Evolutionary conservation across 2,888 invertebrate genomes (phyloP).

Genomic region (Abrostola tripartita): DNA sequence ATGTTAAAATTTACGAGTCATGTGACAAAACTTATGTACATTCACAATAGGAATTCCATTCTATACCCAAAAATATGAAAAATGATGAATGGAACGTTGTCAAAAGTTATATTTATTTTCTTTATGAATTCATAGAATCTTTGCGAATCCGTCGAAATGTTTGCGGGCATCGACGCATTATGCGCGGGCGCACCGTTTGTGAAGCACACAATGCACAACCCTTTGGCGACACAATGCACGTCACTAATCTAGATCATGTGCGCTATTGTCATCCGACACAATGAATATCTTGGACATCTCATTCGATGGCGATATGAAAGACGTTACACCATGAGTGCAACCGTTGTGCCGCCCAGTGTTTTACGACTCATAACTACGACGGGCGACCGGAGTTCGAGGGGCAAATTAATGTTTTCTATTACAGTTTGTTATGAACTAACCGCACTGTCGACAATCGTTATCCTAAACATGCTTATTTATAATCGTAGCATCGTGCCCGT

Average conservation of each 20-base stretch:
- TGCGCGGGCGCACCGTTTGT: slow-evolving; percentile 63
- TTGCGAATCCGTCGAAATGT: slow-evolving; percentile 65
- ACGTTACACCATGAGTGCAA: slow-evolving; percentile 44
- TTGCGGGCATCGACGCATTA: slow-evolving; percentile 64
- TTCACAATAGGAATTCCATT: slow-evolving; percentile 37
- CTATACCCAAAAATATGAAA: slow-evolving; percentile 41
- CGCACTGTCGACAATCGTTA: slow-evolving; percentile 77
- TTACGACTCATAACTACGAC: slow-evolving; percentile 21
- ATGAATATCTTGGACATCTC: slow-evolving; percentile 65
- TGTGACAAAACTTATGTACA: slow-evolving; percentile 19
- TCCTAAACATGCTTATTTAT: slow-evolving; percentile 86
- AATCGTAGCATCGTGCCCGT: slow-evolving; percentile 76
- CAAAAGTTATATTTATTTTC: slow-evolving; percentile 73
- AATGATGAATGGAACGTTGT: slow-evolving; percentile 57
- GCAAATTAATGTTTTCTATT: slow-evolving; percentile 53
- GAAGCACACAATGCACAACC: slow-evolving; percentile 73
- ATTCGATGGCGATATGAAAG: slow-evolving; percentile 74
- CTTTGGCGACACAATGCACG: slow-evolving; percentile 78
- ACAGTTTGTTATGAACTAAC: slow-evolving; percentile 51
- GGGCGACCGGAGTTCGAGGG: slow-evolving; percentile 27
- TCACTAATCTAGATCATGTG: slow-evolving; percentile 81
- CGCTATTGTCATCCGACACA: slow-evolving; percentile 63
- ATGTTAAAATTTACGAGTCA: slow-evolving; percentile 23
- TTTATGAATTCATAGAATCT: slow-evolving; percentile 72
- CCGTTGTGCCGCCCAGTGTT: slow-evolving; percentile 30